Base-by-base conservation (phyloP, 2,113 vertebrate genomes). In the Cichladusa arquata region DNA sequence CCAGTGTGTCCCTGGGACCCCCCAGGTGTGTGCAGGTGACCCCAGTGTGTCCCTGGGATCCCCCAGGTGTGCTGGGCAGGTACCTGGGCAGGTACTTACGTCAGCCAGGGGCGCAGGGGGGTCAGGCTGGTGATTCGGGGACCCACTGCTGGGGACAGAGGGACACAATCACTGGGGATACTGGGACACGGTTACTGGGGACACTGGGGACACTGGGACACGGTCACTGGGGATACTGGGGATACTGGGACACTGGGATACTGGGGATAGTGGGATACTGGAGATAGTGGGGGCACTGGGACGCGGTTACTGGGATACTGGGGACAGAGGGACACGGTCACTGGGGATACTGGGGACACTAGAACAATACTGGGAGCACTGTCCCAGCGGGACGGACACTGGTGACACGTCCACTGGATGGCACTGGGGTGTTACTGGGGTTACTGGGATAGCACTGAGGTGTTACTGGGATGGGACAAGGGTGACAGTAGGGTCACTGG, bases 71-170 rank as follows among this genome's bases (percentile, higher is more conserved):
- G 14, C 40, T 9, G 61, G 19, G 31, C 54, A 36, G 67, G 81
- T 84, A 84, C 81, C 33, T 7, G 61, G 25, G 24, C 54, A 36
- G 67, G 81, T 84, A 84, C 81, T 84, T n/a, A 84, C 81, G 2
- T 84, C 81, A 64, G 81, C 50, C 48, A 84, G 81, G 28, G 81
- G 81, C 3, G n/a, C 19, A 0, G 81, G 81, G 58, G 81, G 69
- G 48, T 73, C 81, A 1, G 81, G 81, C 69, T 84, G 81, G 69
- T 84, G 81, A 50, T 58, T 84, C 40, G 81, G 81, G 58, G 81
- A 84, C 22, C 81, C 81, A 1, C 57, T 84, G 81, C 81, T 84
- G 81, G 81, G 67, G 81, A 84, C 67, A 83, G 33, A 72, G 57
- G 47, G 56, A 83, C 67, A 61, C 3, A 2, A 9, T 65, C 48